A percentile compares a stretch with the other conserved stretches of the same genome.
These are phyloP conservation scores for Magallana ariakensis DNA, from an alignment of 1,140 invertebrate genomes.

Conservation along the genomic window DNA sequence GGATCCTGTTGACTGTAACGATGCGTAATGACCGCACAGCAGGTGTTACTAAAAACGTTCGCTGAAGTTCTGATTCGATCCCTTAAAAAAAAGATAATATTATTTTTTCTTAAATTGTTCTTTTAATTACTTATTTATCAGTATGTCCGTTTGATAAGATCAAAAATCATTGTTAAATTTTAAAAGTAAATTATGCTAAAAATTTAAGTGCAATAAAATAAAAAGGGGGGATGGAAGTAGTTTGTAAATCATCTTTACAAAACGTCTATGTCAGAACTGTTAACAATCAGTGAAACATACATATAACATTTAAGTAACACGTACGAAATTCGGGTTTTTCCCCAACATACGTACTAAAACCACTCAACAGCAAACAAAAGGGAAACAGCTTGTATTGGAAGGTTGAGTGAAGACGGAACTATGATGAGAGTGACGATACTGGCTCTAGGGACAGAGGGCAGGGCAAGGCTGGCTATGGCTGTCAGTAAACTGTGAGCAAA, in stretches of 20 bases:
- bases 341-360: conserved; percentile 63
- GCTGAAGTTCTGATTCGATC: conserved; percentile 61
- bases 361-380: conserved; percentile 70
- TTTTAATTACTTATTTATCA: too few relatives aligned
- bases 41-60: conserved; percentile 66
- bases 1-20: conserved; percentile 57
- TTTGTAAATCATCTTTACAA: too few relatives aligned
- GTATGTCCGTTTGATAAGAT: too few relatives aligned
- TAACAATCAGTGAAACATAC: too few relatives aligned
- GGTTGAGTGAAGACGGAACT: conserved; percentile 64
- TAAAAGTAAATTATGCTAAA: too few relatives aligned
- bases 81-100: conserved; percentile 46
- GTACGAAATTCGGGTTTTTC: too few relatives aligned
- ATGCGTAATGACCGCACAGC: conserved; percentile 57
- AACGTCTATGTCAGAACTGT: too few relatives aligned
- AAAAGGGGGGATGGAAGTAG: too few relatives aligned
- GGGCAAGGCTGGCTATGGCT: conserved; percentile 55
- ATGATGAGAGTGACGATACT: conserved; percentile 68
- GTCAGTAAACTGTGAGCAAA: conserved; percentile 60
- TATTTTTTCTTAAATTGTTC: too few relatives aligned
- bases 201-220: too few relatives aligned
- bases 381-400: conserved; percentile 58
- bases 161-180: too few relatives aligned
- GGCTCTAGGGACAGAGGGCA: conserved; percentile 65
- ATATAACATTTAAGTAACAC: too few relatives aligned